These are phyloP conservation scores for Nasua narica DNA, from an alignment of 2,797 vertebrate genomes.

Conservation along the genomic window DNA sequence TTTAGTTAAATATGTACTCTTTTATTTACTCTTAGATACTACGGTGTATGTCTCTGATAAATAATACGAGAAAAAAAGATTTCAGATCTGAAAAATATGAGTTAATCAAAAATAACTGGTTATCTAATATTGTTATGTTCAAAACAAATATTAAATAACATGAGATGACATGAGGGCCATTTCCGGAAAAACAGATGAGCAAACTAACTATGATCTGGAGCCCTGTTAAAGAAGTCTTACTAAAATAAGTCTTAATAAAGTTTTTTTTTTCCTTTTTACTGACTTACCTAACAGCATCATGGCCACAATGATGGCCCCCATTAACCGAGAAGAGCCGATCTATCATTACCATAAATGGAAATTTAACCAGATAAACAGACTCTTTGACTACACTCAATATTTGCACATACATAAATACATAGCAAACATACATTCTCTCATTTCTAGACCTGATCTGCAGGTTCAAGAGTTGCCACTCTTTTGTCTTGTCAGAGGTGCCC, in stretches of 20 bases:
- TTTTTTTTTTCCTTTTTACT: background rate
- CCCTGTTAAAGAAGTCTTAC: background rate
- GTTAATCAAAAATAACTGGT: background rate
- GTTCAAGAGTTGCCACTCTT: background rate
- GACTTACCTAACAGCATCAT: background rate
- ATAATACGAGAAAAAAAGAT: background rate
- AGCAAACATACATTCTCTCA: background rate
- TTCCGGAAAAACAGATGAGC: background rate
- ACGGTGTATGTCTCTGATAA: background rate
- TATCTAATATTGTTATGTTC: background rate
- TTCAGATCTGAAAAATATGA: background rate
- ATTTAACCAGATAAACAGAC: background rate
- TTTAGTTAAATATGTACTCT: background rate
- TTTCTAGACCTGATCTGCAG: background rate
- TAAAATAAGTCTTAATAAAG: background rate
- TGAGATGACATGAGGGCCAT: background rate
- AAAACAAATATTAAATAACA: background rate
- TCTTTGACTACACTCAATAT: background rate
- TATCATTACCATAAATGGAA: background rate
- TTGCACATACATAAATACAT: background rate
- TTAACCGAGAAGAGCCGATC: background rate
- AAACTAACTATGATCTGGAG: background rate
- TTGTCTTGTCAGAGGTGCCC: background rate
- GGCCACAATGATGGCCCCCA: background rate
- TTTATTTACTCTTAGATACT: conserved; percentile 5